Evolutionary conservation across 2,888 invertebrate genomes (phyloP).

Genomic region (Oegoconia quadripuncta): DNA sequence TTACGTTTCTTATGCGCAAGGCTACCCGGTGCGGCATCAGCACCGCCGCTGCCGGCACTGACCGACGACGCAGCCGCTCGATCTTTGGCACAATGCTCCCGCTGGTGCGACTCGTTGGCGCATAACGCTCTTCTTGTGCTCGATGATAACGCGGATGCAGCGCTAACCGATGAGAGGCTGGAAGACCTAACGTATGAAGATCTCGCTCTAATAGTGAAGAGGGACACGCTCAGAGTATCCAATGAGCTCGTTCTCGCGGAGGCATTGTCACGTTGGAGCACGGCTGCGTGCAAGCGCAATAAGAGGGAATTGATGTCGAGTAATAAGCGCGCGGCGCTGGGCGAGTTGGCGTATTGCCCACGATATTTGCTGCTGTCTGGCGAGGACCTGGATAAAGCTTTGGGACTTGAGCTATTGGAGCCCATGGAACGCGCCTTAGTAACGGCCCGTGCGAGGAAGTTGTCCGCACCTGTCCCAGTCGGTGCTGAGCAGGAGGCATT

Average conservation of each 20-base stretch:
- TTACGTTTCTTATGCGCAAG: conserved; percentile 69
- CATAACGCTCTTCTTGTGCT: conserved; percentile 81
- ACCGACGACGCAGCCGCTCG: conserved; percentile 57
- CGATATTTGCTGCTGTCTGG: conserved; percentile 83
- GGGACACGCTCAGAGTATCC: conserved; percentile 83
- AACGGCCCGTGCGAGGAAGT: conserved; percentile 57
- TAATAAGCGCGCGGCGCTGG: conserved; percentile 66
- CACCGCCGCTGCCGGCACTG: conserved; percentile 68
- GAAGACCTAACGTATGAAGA: conserved; percentile 82
- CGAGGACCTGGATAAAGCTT: conserved; percentile 81
- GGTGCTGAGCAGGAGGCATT: conserved; percentile 67
- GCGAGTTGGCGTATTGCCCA: conserved; percentile 79
- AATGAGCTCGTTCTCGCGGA: conserved; percentile 81
- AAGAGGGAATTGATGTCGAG: conserved; percentile 65
- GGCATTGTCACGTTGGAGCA: conserved; percentile 79
- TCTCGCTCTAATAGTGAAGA: conserved; percentile 80
- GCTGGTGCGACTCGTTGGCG: conserved; percentile 81
- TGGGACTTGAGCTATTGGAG: conserved; percentile 61
- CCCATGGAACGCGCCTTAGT: conserved; percentile 70
- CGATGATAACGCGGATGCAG: conserved; percentile 65
- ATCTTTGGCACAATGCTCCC: conserved; percentile 64
- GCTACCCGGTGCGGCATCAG: conserved; percentile 66
- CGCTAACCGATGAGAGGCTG: conserved; percentile 57
- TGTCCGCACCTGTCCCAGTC: conserved; percentile 66
- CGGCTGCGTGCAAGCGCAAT: conserved; percentile 64